Evolutionary conservation across 2,888 invertebrate genomes (phyloP).

Genomic region (Drosophila mettleri): DNA sequence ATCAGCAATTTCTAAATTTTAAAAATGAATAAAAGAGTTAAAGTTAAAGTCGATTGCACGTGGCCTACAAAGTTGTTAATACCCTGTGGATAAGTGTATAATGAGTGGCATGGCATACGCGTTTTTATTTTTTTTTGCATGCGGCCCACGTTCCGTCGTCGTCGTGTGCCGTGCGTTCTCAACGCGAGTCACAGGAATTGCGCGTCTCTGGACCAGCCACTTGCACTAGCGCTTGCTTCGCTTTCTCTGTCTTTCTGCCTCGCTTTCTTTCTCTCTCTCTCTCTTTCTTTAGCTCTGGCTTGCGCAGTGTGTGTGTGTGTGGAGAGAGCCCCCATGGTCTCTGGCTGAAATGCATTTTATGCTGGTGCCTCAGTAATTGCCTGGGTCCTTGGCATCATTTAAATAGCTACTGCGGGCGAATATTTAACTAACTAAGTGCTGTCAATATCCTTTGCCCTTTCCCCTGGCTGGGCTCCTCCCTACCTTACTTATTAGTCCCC

Average conservation of each 20-base stretch:
- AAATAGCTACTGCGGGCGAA: constrained; percentile 78
- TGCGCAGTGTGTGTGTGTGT: not conserved
- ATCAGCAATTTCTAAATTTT: too few species aligned
- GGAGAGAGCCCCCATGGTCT: constrained; percentile 55
- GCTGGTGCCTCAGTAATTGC: constrained; percentile 64
- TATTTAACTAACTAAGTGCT: constrained; percentile 73
- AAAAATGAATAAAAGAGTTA: not conserved
- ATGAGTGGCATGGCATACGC: constrained; percentile 20
- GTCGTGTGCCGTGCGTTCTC: constrained; percentile 31
- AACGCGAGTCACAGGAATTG: constrained; percentile 12
- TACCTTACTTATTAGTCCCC: constrained; percentile 10
- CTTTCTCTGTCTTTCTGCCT: constrained; percentile 6
- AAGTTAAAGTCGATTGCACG: not conserved
- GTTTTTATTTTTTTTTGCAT: constrained; percentile 66
- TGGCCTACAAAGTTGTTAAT: not conserved
- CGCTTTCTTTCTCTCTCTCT: not conserved
- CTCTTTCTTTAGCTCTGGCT: not conserved
- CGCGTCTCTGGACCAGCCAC: constrained; percentile 11
- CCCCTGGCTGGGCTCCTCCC: not conserved
- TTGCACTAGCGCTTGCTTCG: not conserved
- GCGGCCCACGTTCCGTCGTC: constrained; percentile 62
- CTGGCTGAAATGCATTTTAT: constrained; percentile 51
- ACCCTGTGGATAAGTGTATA: constrained; percentile 14
- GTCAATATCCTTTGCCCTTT: constrained; percentile 26
- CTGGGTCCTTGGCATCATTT: constrained; percentile 67